phyloP scores from a whole-genome alignment of 2,888 invertebrate species.

The Hyppa rectilinea region DNA sequence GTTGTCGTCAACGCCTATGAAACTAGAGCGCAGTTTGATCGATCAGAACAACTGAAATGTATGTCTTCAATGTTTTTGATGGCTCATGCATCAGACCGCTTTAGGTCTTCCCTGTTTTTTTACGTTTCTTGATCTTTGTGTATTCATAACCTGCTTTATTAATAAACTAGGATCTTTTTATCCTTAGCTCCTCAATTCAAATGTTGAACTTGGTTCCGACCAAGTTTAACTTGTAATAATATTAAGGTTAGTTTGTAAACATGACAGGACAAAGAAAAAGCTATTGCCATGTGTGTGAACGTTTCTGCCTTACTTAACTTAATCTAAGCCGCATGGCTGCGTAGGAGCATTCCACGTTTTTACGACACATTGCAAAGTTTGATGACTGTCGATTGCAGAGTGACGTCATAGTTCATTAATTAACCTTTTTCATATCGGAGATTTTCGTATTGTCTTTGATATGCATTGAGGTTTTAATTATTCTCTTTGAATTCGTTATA shows the following conservation, averaged over 20 bases:
- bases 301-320: conserved; percentile 26
- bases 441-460: conserved; percentile 51
- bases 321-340: conserved; percentile 17
- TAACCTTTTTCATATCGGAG: conserved; percentile 31
- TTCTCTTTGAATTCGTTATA: background rate
- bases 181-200: no score
- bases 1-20: background rate
- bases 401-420: conserved; percentile 43
- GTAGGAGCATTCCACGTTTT: conserved; percentile 39
- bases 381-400: conserved; percentile 26
- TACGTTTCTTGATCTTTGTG: background rate
- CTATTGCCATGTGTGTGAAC: conserved; percentile 12
- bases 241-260: background rate
- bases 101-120: background rate
- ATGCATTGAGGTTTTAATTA: conserved; percentile 40
- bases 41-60: background rate
- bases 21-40: conserved; percentile 3
- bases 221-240: no score
- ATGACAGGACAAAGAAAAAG: background rate
- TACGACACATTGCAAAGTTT: conserved; percentile 40
- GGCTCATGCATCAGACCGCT: no score
- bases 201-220: no score
- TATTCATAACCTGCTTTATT: no score
- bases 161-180: no score
- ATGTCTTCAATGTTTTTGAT: background rate